phyloP scores from a whole-genome alignment of 2,113 vertebrate genomes.

The Siniperca chuatsi region DNA sequence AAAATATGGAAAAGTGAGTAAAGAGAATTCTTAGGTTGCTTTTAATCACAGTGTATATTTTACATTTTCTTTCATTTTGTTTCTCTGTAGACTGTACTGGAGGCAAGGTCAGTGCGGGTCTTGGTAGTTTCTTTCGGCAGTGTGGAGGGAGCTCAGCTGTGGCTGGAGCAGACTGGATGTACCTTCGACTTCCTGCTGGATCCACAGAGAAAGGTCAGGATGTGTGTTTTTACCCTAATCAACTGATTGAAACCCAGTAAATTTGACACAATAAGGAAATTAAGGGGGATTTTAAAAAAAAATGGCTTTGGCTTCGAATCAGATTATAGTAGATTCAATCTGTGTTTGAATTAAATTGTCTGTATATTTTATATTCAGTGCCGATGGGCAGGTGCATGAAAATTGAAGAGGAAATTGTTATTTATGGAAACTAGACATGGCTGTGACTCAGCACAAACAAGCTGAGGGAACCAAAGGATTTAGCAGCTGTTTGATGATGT shows the following conservation, averaged over 20 bases:
- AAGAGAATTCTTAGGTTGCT: background rate
- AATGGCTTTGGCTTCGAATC: background rate
- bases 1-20: background rate
- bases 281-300: too few relatives aligned
- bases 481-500: slow-evolving; percentile 56
- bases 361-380: background rate
- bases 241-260: background rate
- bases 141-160: slow-evolving; percentile 74
- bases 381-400: slow-evolving; percentile 1
- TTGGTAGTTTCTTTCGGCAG: slow-evolving; percentile 77
- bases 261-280: background rate
- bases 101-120: slow-evolving; percentile 77
- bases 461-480: background rate
- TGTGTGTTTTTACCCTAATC: rapidly evolving
- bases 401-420: background rate
- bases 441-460: slow-evolving; percentile 15
- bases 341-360: background rate
- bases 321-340: background rate
- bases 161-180: slow-evolving; percentile 80
- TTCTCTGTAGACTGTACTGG: slow-evolving; percentile 60
- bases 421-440: background rate
- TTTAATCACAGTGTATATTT: background rate
- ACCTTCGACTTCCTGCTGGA: slow-evolving; percentile 78
- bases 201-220: slow-evolving; percentile 71
- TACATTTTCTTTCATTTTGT: background rate